Percentiles rank a stretch among this genome's conserved stretches.
Evolutionary conservation across 1,140 invertebrate species (phyloP).

Genomic region (Telenomus remus): DNA sequence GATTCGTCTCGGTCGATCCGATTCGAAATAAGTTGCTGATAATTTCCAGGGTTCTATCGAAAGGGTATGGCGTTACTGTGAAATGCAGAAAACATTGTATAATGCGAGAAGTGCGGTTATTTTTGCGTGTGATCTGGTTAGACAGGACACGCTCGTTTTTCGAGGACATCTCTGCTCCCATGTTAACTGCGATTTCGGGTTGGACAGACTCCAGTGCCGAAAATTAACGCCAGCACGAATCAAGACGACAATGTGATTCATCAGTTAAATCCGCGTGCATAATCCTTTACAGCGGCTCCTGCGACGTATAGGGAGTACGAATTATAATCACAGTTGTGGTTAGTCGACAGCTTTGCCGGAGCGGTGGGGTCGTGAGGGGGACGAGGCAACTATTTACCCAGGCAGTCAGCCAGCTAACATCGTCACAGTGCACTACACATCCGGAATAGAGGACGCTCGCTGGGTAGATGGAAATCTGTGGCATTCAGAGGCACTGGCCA

Average conservation of each 20-base stretch:
- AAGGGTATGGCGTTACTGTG: constrained; percentile 2
- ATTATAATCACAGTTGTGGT: constrained; percentile 77
- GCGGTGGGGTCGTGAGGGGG: constrained; percentile 40
- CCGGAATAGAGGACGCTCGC: constrained; percentile 64
- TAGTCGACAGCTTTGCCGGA: constrained; percentile 60
- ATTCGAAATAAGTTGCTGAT: not conserved
- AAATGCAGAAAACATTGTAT: constrained; percentile 13
- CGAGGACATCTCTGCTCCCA: constrained; percentile 43
- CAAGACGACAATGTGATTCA: constrained; percentile 77
- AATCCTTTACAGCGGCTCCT: constrained; percentile 72
- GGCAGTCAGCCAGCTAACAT: constrained; percentile 62
- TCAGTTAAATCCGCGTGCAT: constrained; percentile 77
- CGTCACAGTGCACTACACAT: constrained; percentile 60
- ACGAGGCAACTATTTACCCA: constrained; percentile 71
- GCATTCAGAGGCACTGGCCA: constrained; percentile 76
- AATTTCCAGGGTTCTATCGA: constrained; percentile 20
- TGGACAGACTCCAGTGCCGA: constrained; percentile 51
- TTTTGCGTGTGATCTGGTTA: constrained; percentile 56
- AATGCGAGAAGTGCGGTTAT: constrained; percentile 41
- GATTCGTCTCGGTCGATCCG: not conserved
- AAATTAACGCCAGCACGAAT: constrained; percentile 76
- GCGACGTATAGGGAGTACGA: constrained; percentile 65
- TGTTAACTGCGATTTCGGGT: constrained; percentile 45
- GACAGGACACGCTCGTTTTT: constrained; percentile 36
- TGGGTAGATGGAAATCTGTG: constrained; percentile 74